Percentiles rank a stretch among this genome's conserved stretches.
Conservation (phyloP, 2,888 invertebrate genomes). For the Prenolepis imparis region DNA sequence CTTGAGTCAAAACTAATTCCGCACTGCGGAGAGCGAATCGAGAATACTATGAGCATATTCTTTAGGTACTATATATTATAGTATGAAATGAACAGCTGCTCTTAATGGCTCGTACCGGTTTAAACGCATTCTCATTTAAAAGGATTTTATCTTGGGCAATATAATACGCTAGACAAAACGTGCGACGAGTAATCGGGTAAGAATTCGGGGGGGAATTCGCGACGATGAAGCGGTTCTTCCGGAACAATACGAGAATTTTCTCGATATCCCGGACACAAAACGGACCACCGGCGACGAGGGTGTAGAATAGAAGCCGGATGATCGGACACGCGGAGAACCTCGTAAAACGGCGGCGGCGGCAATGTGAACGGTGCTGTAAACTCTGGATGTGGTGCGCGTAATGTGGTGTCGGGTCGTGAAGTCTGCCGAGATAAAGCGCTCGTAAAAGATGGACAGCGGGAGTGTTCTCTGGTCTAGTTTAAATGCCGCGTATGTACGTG, state of each 20-base stretch:
- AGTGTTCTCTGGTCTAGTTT: constrained; percentile 56
- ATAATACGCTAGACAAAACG: neutral
- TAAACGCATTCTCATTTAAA: neutral
- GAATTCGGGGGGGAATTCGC: neutral
- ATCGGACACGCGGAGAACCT: constrained; percentile 50
- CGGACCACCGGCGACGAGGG: constrained; percentile 53
- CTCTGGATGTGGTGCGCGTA: constrained; percentile 55
- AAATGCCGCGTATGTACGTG: constrained; percentile 25
- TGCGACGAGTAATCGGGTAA: neutral
- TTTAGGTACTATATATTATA: neutral
- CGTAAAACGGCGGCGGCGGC: constrained; percentile 55
- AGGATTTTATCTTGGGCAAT: neutral
- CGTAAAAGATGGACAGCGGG: constrained; percentile 58
- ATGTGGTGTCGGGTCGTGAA: constrained; percentile 62
- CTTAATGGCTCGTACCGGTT: neutral
- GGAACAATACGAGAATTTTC: constrained; percentile 21
- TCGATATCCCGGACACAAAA: constrained; percentile 28
- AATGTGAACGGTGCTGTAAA: constrained; percentile 58
- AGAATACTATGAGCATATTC: neutral
- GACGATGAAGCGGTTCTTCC: neutral
- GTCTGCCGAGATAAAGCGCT: constrained; percentile 58
- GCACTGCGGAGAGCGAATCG: neutral
- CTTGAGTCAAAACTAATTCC: neutral
- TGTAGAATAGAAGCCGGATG: constrained; percentile 12
- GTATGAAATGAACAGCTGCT: neutral